Base-by-base conservation (phyloP, 2,888 invertebrate species). In the Drosophila nigricruria region DNA sequence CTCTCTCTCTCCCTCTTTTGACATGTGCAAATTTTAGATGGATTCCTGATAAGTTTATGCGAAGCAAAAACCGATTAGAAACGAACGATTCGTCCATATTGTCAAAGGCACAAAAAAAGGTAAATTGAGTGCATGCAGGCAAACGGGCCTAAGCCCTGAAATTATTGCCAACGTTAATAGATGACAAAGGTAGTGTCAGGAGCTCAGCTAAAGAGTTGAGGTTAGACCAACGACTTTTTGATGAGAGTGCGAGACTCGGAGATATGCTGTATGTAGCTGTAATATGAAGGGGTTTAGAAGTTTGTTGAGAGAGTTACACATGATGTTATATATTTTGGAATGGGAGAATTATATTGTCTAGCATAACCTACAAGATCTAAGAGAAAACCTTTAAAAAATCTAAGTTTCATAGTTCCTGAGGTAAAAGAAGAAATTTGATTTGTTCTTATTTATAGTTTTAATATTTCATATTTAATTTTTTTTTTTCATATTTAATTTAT, bases 21-120 rank as follows among this genome's bases (percentile, higher is more conserved):
- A 52, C 68, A 69, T 66, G 62, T 67, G 69, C 71, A 71, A 72
- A 68, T 67, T 73, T 71, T 70, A 64, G 73, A 85, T 88, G 77
- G 78, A 57, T 80, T 86, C 50, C 38, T 62, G 83, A 88, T 84
- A 86, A 72, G 62, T 63, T 69, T 57, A 68, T 76, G 54, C 64
- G 30, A 38, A 36, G 42, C 56, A 59, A 73, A 70, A 58, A 53
- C 38, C 71, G 77, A 73, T 79, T 79, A 81, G 65, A 70, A 47
- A 30, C 47, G 47, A 70, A 63, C 58, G 60, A 68, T 70, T 65
- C 70, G 52, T 54, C 68, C 49, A 73, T 78, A 68, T 67, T 63
- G 49, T 62, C 63, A 63, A 77, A 71, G 66, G 70, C 62, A 60
- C 27, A 53, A 49, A 47, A 43, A 70, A 77, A 54, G 27, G 65